Base-by-base conservation (phyloP, 1,140 invertebrate species). In the Drosophila seguyi region DNA sequence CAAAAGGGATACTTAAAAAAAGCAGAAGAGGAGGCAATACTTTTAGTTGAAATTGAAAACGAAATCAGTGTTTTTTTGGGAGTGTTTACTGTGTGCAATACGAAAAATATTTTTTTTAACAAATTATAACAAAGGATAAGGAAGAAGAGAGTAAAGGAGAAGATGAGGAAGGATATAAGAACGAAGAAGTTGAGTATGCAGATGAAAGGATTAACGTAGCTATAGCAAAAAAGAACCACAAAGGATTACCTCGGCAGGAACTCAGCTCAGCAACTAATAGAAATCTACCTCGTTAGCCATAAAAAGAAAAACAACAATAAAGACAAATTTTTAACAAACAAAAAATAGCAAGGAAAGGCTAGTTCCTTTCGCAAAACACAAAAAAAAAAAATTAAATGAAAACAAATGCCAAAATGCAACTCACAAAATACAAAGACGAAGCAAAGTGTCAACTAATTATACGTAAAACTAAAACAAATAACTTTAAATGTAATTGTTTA, bases 401-500 rank as follows among this genome's bases (percentile, higher is more conserved):
- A 47, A 25, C 7, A 55, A 56, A 18, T 36, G 52, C 52, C 52
- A 39, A 47, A 36, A 39, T 36, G 18, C 34, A 42, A 55, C 41
- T 25, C 16, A 47, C 31, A 36, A 31, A 60, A 77, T 39, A 44
- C 69, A 67, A 66, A 45, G 25, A 53, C 66, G 66, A 69, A 69
- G 62, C 63, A 55, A 79, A 79, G 75, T 50, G 69, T 74, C 81
- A 84, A 84, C 81, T 83, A 84, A 84, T 77, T 84, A 84, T 88
- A 88, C 84, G 84, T 88, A 88, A 88, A 84, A 80, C 71, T 73
- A 61, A 88, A 82, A 75, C 78, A 83, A 88, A 90, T 88, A 88
- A 90, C 78, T 81, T 85, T 88, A 90, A 90, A 81, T 88, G 63
- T 78, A 90, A 88, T 90, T 90, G 81, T 85, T 90, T 88, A 88